Evolutionary conservation across 92 coral and sea anemone species (phyloP), one percentile per base, ranked within the genome.

Genomic region (Heliopora coerulea): DNA sequence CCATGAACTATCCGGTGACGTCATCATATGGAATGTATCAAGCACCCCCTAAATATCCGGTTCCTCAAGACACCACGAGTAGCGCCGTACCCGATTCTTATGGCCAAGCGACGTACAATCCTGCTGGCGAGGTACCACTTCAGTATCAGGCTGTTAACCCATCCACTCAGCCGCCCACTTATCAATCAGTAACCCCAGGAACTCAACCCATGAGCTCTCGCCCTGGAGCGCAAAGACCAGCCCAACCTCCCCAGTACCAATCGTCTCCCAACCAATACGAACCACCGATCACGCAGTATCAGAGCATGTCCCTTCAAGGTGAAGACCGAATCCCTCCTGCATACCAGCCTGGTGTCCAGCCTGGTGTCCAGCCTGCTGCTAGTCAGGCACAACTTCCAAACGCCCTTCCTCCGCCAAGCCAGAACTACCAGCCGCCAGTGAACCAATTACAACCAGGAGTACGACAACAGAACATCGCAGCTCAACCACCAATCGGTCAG

Each of bases 61-160:
- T 48, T 44, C 86, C 60, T 48, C 83, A 61, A 61, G 82, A 33
- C 82, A 84, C 32, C 54, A 86, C 46, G 83, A 56, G 28, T 28
- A 11, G 42, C 11, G 17, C 30, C 33, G 17, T 50, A 23, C 33
- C 61, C 17, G 61, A 56, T 56, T 14, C 27, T 23, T 50, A 50
- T 50, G 34, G 56, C 42, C 60, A 28, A 68, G 7, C 60, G 37
- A 68, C 40, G 11, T 68, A 49, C 41, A 50, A 56, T 28, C 61
- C 61, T 50, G 82, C 65, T 24, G 76, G 76, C 26, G 73, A 78
- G 24, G 42, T 40, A 29, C 73, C 72, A 18, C 76, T 56, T 14
- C 76, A 54, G 67, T 72, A 63, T 46, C 58, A 72, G 37, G 76
- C 82, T 0, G 18, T 52, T 0, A 81, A 78, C 59, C 86, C 72